Percentiles rank a stretch among this genome's conserved stretches.
Conservation (phyloP, 2,113 vertebrate species). For the Microcebus jonahi region DNA sequence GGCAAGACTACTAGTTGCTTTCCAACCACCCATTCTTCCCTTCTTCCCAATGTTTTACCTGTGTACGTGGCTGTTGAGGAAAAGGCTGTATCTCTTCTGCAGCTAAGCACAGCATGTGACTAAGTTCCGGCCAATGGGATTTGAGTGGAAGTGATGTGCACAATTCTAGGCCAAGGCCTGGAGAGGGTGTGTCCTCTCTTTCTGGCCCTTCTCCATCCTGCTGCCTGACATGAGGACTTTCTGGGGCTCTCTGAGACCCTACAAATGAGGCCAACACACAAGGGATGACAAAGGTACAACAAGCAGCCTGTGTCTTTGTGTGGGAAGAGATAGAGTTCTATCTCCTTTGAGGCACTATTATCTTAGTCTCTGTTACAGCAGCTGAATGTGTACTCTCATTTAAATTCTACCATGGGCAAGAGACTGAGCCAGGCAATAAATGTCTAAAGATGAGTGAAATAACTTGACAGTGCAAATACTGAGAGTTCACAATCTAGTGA, state of each 20-base stretch:
- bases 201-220: neutral
- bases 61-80: neutral
- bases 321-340: neutral
- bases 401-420: neutral
- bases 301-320: neutral
- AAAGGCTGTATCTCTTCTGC: neutral
- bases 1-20: neutral
- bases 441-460: neutral
- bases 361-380: neutral
- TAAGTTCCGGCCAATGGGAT: neutral
- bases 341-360: neutral
- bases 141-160: neutral
- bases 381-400: neutral
- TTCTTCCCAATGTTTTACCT: neutral
- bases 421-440: neutral
- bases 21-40: neutral
- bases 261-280: neutral
- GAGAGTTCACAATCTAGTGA: neutral
- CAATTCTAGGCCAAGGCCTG: neutral
- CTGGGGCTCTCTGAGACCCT: neutral
- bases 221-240: neutral
- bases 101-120: neutral
- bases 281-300: neutral
- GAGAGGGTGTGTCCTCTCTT: neutral
- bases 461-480: neutral